Base-by-base conservation (phyloP, 2,797 vertebrate species). In the Sebastolobus alascanus region DNA sequence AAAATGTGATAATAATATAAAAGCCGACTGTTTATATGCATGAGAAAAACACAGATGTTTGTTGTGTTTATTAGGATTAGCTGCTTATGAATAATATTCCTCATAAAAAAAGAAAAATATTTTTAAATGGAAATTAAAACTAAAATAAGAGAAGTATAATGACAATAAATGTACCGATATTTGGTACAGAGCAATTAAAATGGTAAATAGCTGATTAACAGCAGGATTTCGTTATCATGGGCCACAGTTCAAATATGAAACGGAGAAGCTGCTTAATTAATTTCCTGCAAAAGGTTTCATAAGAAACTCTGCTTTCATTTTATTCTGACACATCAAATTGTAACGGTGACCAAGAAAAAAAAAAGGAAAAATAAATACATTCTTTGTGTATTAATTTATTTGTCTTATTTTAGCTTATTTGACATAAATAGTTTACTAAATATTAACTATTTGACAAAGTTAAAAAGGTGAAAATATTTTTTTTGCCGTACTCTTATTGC, bases 221-320 rank as follows among this genome's bases (percentile, higher is more conserved):
- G 46, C 10, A 2, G 5, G 3, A 18, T 64, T 70, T 6, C 4
- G 35, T 33, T 33, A 43, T 29, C 18, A 29, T 5, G 13, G 4
- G 9, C 9, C 38, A 76, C 16, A 11, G 18, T 40, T 35, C 4
- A 40, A 59, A 46, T 18, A 25, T 27, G 16, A 35, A 46, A 46
- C 12, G 4, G 54, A 54, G 13, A 22, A 6, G 40, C 66, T 38
- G 3, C 8, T 29, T 12, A 46, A 65, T 20, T 3, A 18, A 33
- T 56, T 43, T 59, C n/a, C 1, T 10, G 46, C 38, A 9, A 25
- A 59, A 68, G 0, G 4, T 77, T 29, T 40, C 8, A 16, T 10
- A 12, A 0, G 1, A 46, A 10, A 6, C 1, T 0, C 9, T 0
- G 0, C 25, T 14, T 37, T 60, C 4, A 68, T 60, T 70, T 52